phyloP scores from a whole-genome alignment of 2,113 vertebrate species.

The Actinemys pallida region DNA sequence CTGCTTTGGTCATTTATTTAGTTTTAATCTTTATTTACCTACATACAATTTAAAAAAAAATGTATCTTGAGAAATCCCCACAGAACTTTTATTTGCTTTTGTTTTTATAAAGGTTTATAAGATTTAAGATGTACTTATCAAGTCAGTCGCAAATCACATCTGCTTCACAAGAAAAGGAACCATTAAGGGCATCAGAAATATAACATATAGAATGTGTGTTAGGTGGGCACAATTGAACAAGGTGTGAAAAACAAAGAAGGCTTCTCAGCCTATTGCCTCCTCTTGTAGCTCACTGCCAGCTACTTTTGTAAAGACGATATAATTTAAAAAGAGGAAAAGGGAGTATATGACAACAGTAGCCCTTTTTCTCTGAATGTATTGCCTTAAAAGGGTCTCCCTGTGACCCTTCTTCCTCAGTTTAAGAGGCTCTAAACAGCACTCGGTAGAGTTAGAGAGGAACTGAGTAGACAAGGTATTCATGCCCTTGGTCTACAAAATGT shows the following conservation, averaged over 20 bases:
- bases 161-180: background rate
- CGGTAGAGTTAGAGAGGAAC: background rate
- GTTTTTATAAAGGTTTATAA: background rate
- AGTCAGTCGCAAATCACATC: background rate
- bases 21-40: background rate
- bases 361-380: background rate
- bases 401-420: too few species aligned
- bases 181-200: rapidly evolving
- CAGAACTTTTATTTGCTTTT: background rate
- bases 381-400: too few species aligned
- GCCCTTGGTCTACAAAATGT: rapidly evolving
- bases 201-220: rapidly evolving
- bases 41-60: too few species aligned
- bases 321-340: background rate
- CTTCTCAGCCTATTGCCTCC: background rate
- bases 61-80: background rate
- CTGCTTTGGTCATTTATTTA: background rate
- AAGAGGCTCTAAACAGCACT: too few species aligned
- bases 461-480: background rate
- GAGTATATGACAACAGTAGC: rapidly evolving
- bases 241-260: rapidly evolving
- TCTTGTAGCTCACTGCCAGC: background rate
- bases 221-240: too few species aligned
- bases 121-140: background rate
- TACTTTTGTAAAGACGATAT: background rate